These are phyloP conservation scores for Drosophila orosa DNA, from an alignment of 1,140 invertebrate genomes.

Conservation along the genomic window DNA sequence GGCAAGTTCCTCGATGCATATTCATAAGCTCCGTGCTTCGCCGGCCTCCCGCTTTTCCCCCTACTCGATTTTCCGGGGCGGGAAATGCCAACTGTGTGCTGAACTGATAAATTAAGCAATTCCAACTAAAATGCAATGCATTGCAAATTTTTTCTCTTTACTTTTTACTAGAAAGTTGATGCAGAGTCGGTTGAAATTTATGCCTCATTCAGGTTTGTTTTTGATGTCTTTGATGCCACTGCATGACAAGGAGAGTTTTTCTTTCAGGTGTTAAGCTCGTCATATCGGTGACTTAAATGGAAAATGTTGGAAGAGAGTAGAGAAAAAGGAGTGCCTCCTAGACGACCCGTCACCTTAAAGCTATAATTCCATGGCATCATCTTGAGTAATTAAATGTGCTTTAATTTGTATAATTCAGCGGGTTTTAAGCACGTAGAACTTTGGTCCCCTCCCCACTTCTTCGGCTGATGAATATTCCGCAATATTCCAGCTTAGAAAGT, in stretches of 20 bases:
- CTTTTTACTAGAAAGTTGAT: conserved; percentile 57
- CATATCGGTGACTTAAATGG: conserved; percentile 64
- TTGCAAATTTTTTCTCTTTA: conserved; percentile 63
- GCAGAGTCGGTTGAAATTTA: conserved; percentile 57
- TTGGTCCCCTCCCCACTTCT: not conserved
- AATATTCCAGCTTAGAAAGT: conserved; percentile 53
- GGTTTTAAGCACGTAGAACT: conserved; percentile 50
- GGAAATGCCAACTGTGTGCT: conserved; percentile 78
- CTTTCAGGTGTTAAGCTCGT: conserved; percentile 11
- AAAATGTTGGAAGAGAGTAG: not conserved
- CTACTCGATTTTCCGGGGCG: conserved; percentile 32
- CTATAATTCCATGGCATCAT: conserved; percentile 58
- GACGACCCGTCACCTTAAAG: conserved; percentile 60
- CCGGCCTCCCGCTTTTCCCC: conserved; percentile 16
- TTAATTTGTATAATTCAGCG: conserved; percentile 68
- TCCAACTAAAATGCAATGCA: conserved; percentile 68
- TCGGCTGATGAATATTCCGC: conserved; percentile 66
- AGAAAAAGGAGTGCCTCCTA: conserved; percentile 1
- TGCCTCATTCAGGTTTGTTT: conserved; percentile 76
- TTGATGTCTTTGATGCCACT: conserved; percentile 78
- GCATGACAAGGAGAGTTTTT: conserved; percentile 46
- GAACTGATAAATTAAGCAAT: conserved; percentile 81
- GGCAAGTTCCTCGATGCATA: conserved; percentile 50
- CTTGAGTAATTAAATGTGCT: conserved; percentile 66
- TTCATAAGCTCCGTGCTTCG: conserved; percentile 40